These are phyloP conservation scores for Acleris sparsana DNA, from an alignment of 2,888 invertebrate species.

Conservation along the genomic window DNA sequence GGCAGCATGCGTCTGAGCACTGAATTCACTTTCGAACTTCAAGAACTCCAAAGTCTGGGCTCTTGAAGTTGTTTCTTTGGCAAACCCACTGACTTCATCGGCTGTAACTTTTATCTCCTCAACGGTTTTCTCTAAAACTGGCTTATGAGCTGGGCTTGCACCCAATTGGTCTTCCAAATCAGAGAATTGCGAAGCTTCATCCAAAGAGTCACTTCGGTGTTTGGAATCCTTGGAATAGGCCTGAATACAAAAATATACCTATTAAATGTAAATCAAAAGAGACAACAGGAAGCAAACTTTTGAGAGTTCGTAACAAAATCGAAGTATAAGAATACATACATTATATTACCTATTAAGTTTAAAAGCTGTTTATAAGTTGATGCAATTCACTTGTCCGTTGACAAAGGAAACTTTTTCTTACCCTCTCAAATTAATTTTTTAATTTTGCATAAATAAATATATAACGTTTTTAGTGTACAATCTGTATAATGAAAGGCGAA, in stretches of 20 bases:
- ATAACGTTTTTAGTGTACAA: no score
- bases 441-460: no score
- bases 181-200: conserved; percentile 79
- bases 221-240: conserved; percentile 76
- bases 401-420: no score
- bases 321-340: no score
- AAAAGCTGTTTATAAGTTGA: no score
- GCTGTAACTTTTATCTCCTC: conserved; percentile 47
- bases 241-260: conserved; percentile 47
- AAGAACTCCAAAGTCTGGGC: conserved; percentile 68
- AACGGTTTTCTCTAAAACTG: conserved; percentile 52
- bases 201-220: conserved; percentile 78
- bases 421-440: no score
- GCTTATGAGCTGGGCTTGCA: conserved; percentile 68
- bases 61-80: conserved; percentile 45
- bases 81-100: conserved; percentile 43
- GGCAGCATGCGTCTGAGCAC: conserved; percentile 57
- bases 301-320: no score
- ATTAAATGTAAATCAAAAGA: no score
- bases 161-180: conserved; percentile 78
- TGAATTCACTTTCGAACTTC: conserved; percentile 69
- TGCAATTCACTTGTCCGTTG: no score
- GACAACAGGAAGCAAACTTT: no score
- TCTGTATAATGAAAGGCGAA: no score
- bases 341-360: no score